phyloP scores from a whole-genome alignment of 30 jellyfish, hydroid and myxozoan genomes.

The Aurelia aurita complex sp. Pacific region DNA sequence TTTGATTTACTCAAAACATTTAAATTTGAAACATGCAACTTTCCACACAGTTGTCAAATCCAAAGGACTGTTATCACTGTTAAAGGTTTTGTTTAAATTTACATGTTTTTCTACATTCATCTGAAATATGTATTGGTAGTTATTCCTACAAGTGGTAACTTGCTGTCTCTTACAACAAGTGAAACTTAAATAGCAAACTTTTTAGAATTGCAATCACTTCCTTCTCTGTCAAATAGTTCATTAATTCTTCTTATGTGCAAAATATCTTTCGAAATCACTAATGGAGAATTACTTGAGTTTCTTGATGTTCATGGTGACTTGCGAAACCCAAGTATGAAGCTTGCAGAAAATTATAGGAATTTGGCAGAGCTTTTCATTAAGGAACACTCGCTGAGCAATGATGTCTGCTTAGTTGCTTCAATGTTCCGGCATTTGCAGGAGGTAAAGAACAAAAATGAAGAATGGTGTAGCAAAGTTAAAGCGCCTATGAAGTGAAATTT shows the following conservation, averaged over 20 bases:
- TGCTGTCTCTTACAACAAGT: not conserved
- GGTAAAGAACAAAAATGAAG: not conserved
- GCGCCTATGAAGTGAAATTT: no score
- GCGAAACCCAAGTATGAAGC: not conserved
- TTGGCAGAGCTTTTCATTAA: not conserved
- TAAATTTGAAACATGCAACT: not conserved
- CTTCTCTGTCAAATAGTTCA: not conserved
- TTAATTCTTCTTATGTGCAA: not conserved
- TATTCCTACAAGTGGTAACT: not conserved
- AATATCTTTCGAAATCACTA: not conserved
- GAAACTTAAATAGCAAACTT: not conserved
- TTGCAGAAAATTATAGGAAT: not conserved
- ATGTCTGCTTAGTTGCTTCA: not conserved
- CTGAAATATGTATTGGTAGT: not conserved
- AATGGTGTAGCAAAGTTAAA: constrained; percentile 2
- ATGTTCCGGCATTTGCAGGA: not conserved
- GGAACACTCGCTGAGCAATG: not conserved
- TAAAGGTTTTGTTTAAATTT: no score
- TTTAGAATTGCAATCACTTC: not conserved
- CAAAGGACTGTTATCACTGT: no score
- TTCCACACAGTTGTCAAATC: no score
- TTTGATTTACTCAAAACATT: not conserved
- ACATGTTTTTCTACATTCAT: no score
- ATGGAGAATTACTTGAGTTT: not conserved
- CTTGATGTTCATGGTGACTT: not conserved